phyloP scores from a whole-genome alignment of 2,888 invertebrate genomes.

The Orthonevra nobilis region DNA sequence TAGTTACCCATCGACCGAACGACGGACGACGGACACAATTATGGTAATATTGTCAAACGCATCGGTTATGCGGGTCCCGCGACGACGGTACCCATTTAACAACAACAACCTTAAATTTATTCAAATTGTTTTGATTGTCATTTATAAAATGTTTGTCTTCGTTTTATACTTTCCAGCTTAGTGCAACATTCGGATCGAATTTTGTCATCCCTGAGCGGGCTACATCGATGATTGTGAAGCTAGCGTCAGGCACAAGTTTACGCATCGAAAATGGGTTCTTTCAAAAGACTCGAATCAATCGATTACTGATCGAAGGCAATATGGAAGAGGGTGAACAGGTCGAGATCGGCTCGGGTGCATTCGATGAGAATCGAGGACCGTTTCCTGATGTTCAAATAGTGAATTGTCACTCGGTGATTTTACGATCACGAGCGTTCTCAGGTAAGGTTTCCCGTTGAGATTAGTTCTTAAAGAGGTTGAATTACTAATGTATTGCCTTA shows the following conservation, averaged over 20 bases:
- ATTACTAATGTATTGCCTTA: too few relatives aligned
- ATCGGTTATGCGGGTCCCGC: constrained; percentile 53
- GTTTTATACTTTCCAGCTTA: constrained; percentile 74
- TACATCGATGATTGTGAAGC: constrained; percentile 73
- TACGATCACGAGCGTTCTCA: constrained; percentile 75
- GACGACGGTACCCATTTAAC: constrained; percentile 23
- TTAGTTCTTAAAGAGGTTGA: too few relatives aligned
- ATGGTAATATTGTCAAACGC: constrained; percentile 52
- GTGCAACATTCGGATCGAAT: constrained; percentile 73
- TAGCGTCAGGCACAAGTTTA: constrained; percentile 73
- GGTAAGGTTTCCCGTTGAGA: constrained; percentile 72
- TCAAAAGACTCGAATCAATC: constrained; percentile 75
- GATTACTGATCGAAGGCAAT: constrained; percentile 75
- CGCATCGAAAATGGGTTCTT: constrained; percentile 75
- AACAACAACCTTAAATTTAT: constrained; percentile 48
- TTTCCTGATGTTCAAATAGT: constrained; percentile 77
- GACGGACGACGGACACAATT: constrained; percentile 43
- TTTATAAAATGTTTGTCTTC: constrained; percentile 2
- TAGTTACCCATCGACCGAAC: constrained; percentile 35
- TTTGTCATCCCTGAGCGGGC: constrained; percentile 74
- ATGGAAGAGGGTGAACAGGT: constrained; percentile 74
- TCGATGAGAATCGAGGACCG: constrained; percentile 76
- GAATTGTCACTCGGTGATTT: constrained; percentile 75
- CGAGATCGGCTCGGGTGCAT: constrained; percentile 76
- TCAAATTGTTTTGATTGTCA: constrained; percentile 46